A percentile compares a stretch with the other conserved stretches of the same genome.
These are phyloP conservation scores for Euwallacea similis DNA, from an alignment of 1,140 invertebrate species.

Conservation along the genomic window DNA sequence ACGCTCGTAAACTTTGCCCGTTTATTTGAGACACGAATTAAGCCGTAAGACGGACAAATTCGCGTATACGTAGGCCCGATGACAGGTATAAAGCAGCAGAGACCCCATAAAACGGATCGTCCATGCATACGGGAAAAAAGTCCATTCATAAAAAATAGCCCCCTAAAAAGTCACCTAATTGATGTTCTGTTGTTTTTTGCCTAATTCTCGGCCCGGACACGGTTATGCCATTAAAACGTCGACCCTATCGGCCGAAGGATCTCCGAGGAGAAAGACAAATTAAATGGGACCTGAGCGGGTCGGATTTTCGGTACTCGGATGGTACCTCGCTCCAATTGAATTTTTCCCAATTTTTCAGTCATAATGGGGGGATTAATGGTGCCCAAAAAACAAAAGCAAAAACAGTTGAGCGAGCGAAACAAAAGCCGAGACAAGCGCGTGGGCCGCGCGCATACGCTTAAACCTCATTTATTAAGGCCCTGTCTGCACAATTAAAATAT, in stretches of 20 bases:
- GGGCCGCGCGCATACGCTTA: slow-evolving; percentile 46
- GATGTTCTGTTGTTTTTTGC: slow-evolving; percentile 50
- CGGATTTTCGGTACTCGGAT: slow-evolving; percentile 21
- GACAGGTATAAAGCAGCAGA: no score
- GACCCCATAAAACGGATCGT: slow-evolving; percentile 2
- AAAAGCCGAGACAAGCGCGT: slow-evolving; percentile 39
- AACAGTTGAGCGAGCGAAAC: slow-evolving; percentile 10
- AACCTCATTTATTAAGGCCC: slow-evolving; percentile 53
- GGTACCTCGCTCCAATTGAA: slow-evolving; percentile 2
- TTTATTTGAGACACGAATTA: no score
- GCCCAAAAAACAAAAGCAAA: slow-evolving; percentile 3
- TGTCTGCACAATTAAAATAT: slow-evolving; percentile 56
- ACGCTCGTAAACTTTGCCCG: no score
- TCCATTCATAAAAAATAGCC: background rate
- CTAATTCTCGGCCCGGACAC: slow-evolving; percentile 44
- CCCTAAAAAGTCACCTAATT: slow-evolving; percentile 37
- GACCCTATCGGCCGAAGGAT: slow-evolving; percentile 22
- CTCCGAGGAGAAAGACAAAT: slow-evolving; percentile 32
- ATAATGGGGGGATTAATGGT: slow-evolving; percentile 1
- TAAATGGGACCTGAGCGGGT: slow-evolving; percentile 22
- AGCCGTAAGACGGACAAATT: no score
- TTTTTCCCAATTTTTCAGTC: no score
- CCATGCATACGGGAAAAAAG: slow-evolving; percentile 19
- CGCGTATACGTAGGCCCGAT: no score
- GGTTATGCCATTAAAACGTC: slow-evolving; percentile 34